phyloP scores from a whole-genome alignment of 1,140 invertebrate species.

The Tyrophagus putrescentiae region DNA sequence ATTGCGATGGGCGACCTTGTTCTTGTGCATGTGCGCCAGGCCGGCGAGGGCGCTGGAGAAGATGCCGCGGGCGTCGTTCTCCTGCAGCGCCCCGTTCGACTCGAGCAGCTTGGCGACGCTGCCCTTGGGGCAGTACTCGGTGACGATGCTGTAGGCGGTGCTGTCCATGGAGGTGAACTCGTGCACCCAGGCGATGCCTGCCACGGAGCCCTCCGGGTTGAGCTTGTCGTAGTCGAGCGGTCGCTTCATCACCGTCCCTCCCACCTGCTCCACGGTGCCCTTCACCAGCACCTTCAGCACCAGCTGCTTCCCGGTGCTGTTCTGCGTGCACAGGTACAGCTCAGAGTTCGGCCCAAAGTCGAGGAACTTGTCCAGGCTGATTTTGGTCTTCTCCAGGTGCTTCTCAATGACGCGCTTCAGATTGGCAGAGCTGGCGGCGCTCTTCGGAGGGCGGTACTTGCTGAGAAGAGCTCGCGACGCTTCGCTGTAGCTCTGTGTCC shows the following conservation, averaged over 20 bases:
- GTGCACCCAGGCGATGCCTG: not conserved
- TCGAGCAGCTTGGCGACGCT: not conserved
- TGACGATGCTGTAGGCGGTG: not conserved
- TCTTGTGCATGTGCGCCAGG: not conserved
- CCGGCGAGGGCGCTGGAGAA: not conserved
- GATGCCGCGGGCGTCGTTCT: not conserved
- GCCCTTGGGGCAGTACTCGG: not conserved
- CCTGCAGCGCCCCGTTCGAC: not conserved
- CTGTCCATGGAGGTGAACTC: not conserved
- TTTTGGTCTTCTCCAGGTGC: not conserved
- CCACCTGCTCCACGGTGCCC: not conserved
- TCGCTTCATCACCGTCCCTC: not conserved
- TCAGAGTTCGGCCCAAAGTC: not conserved
- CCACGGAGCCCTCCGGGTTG: not conserved
- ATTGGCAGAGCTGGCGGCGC: not conserved
- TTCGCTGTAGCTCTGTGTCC: not conserved
- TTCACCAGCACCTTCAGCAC: not conserved
- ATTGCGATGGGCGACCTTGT: slow-evolving; percentile 18
- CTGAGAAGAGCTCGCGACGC: not conserved
- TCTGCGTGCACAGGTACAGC: not conserved
- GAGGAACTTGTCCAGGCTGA: not conserved
- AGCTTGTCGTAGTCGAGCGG: not conserved
- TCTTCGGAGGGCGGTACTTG: not conserved
- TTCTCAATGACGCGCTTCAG: not conserved
- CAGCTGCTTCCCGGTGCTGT: not conserved